These are phyloP conservation scores for Odontomyia ornata DNA, from an alignment of 2,888 invertebrate genomes.

Conservation along the genomic window DNA sequence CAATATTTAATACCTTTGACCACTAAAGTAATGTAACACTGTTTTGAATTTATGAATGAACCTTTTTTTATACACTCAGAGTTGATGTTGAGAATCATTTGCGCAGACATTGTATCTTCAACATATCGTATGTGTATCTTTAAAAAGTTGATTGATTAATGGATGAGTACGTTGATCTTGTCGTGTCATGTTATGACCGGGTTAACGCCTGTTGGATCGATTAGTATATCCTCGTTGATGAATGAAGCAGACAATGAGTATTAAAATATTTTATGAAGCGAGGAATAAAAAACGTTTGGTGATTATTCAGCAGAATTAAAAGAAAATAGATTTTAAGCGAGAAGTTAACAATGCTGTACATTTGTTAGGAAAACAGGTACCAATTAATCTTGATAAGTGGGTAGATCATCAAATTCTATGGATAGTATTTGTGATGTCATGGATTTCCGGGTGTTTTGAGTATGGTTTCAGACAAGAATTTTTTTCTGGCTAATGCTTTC, in stretches of 20 bases:
- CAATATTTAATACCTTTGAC: neutral
- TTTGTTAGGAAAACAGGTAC: neutral
- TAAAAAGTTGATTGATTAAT: slow-evolving; percentile 43
- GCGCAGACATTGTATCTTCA: neutral
- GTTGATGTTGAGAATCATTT: neutral
- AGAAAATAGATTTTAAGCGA: neutral
- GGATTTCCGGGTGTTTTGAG: slow-evolving; percentile 2
- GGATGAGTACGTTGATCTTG: slow-evolving; percentile 45
- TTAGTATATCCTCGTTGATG: slow-evolving; percentile 40
- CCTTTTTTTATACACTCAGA: neutral
- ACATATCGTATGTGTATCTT: neutral
- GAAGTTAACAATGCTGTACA: neutral
- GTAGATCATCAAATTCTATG: neutral
- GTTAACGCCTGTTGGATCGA: slow-evolving; percentile 43
- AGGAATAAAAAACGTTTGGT: neutral
- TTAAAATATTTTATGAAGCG: slow-evolving; percentile 11
- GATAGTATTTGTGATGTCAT: neutral
- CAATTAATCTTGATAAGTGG: neutral
- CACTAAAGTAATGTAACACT: neutral
- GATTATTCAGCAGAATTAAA: neutral
- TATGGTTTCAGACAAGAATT: no score
- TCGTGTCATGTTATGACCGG: slow-evolving; percentile 44
- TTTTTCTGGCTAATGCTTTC: no score
- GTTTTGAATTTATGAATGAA: slow-evolving; percentile 38
- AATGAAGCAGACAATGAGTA: slow-evolving; percentile 36